Evolutionary conservation across 2,797 vertebrate species (phyloP), one percentile per base, ranked within the genome.

Genomic region (Centropyge bicolor): DNA sequence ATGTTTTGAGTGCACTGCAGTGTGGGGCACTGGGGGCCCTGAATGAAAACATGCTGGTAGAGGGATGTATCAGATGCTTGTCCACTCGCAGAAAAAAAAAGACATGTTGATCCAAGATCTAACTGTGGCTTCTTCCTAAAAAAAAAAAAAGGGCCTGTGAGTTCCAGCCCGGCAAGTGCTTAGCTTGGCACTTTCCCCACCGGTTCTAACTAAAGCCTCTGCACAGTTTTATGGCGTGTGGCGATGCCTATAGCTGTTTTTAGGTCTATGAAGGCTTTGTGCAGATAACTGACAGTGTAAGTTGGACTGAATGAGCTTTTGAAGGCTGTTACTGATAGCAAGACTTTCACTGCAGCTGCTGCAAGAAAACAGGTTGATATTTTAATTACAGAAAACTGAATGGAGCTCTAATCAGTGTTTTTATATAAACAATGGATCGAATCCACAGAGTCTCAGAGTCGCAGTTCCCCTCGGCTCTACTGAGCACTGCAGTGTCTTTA

Each of bases 31-130:
- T 61, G 45, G 70, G 83, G 82, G 82, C 78, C 71, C 70, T 84
- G 85, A 89, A 90, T 83, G 55, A 93, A 92, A 92, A 93, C 86
- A 93, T 84, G 85, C 83, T 69, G 88, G 87, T 87, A 68, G 65
- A 88, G 81, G 64, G 79, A 91, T 86, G 70, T 88, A 91, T 92
- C 88, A 86, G 88, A 91, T 86, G 88, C 84, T 90, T 92, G 90
- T 88, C 80, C 81, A 78, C 77, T 86, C 27, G 2, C 64, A 43
- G 41, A 43, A 67, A 66, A 49, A n/a, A 83, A 70, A 70, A 59
- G 43, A 43, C 57, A 66, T 86, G 91, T 91, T 91, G 88, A 90
- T 90, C 76, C 76, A 86, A 89, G 78, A 91, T 89, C 89, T 86
- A 88, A 87, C 89, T 85, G 87, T 69, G 86, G 85, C 83, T 89